Percentiles rank a stretch among this genome's conserved stretches.
These are phyloP conservation scores for Bombus waltoni DNA, from an alignment of 1,140 invertebrate genomes.

Conservation along the genomic window DNA sequence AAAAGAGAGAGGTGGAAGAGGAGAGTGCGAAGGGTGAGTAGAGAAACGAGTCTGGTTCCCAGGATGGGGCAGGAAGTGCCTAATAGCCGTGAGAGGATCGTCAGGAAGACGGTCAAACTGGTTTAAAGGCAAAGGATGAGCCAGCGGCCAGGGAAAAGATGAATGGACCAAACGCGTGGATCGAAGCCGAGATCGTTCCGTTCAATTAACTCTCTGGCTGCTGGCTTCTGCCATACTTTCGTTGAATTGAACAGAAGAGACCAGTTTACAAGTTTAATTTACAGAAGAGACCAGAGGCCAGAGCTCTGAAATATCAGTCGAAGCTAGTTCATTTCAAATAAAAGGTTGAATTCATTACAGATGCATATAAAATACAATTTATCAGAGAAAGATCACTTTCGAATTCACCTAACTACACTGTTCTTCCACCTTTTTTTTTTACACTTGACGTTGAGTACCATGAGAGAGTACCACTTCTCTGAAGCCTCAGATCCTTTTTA, in stretches of 20 bases:
- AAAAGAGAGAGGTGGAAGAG: conserved; percentile 12
- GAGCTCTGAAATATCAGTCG: not conserved
- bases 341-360: not conserved
- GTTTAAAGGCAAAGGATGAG: conserved; percentile 68
- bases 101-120: conserved; percentile 66
- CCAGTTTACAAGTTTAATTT: not conserved
- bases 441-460: not conserved
- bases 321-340: not conserved
- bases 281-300: not conserved
- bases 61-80: conserved; percentile 81
- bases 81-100: conserved; percentile 82
- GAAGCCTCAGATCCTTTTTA: not conserved
- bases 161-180: conserved; percentile 55
- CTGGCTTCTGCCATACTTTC: conserved; percentile 6
- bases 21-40: conserved; percentile 41
- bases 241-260: not conserved
- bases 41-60: conserved; percentile 74
- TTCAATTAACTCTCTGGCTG: conserved; percentile 72
- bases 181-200: conserved; percentile 29
- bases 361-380: not conserved
- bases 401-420: not conserved
- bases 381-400: not conserved
- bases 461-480: not conserved
- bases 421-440: not conserved
- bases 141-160: conserved; percentile 51